These are phyloP conservation scores for Parascotia fuliginaria DNA, from an alignment of 2,888 invertebrate species.

Conservation along the genomic window DNA sequence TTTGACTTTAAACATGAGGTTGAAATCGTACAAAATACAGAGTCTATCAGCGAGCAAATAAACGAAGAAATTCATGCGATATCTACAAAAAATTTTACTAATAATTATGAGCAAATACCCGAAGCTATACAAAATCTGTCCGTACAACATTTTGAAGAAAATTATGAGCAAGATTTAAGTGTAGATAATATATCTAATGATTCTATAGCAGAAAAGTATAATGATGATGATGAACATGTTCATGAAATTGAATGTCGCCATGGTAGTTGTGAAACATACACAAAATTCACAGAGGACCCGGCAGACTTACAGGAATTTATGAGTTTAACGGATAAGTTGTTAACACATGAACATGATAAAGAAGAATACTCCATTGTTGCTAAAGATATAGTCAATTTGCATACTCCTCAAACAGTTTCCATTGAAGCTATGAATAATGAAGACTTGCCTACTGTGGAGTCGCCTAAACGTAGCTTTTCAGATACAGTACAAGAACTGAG, in stretches of 20 bases:
- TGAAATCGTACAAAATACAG: not conserved
- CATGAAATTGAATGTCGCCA: conserved; percentile 61
- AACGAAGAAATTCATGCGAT: not conserved
- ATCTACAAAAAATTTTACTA: not conserved
- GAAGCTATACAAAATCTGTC: conserved; percentile 53
- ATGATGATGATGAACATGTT: conserved; percentile 39
- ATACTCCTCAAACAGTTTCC: conserved; percentile 75
- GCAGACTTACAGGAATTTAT: conserved; percentile 77
- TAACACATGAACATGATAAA: conserved; percentile 50
- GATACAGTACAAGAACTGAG: conserved; percentile 70
- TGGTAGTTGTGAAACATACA: conserved; percentile 79
- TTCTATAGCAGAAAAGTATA: conserved; percentile 57
- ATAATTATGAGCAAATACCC: conserved; percentile 35
- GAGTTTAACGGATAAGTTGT: conserved; percentile 72
- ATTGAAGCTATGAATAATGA: conserved; percentile 64
- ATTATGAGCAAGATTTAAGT: conserved; percentile 63
- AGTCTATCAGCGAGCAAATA: not conserved
- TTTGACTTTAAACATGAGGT: not conserved
- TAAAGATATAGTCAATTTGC: conserved; percentile 58
- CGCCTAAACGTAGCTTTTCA: conserved; percentile 58
- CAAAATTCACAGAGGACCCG: conserved; percentile 76
- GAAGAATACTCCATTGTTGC: conserved; percentile 45
- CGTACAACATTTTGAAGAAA: conserved; percentile 62
- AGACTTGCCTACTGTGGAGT: conserved; percentile 24
- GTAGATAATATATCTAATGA: conserved; percentile 57